These are phyloP conservation scores for Trichonephila inaurata DNA, from an alignment of 1,140 invertebrate species.

Conservation along the genomic window DNA sequence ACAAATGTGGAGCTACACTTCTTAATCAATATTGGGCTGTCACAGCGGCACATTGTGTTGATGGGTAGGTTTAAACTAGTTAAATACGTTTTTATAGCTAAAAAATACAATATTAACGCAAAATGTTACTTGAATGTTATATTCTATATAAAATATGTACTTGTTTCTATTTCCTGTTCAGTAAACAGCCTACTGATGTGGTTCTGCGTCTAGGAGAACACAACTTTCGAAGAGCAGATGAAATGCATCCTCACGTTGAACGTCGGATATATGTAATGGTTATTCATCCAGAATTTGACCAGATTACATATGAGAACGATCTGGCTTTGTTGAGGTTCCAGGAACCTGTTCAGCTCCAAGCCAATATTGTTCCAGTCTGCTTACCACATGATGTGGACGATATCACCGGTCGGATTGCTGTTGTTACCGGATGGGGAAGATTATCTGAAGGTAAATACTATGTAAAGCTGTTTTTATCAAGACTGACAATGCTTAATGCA, in stretches of 20 bases:
- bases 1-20: constrained; percentile 68
- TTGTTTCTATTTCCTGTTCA: neutral
- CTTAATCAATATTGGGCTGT: constrained; percentile 64
- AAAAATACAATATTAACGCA: too few species aligned
- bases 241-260: constrained; percentile 92
- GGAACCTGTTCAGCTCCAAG: constrained; percentile 88
- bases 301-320: constrained; percentile 93
- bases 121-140: too few species aligned
- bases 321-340: constrained; percentile 92
- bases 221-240: constrained; percentile 90
- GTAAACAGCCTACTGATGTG: constrained; percentile 44
- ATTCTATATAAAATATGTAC: too few species aligned
- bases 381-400: constrained; percentile 80
- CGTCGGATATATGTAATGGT: constrained; percentile 93
- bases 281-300: constrained; percentile 85
- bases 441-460: constrained; percentile 67
- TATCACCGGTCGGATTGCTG: constrained; percentile 78
- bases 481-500: too few species aligned
- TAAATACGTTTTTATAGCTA: too few species aligned
- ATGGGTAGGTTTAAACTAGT: constrained; percentile 26
- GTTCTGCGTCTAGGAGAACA: constrained; percentile 87
- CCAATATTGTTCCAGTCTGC: constrained; percentile 78
- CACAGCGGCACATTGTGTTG: constrained; percentile 70
- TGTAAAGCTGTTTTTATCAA: too few species aligned
- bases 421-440: constrained; percentile 77